Base-by-base conservation (phyloP, 1,140 invertebrate species). In the Pollicipes pollicipes region DNA sequence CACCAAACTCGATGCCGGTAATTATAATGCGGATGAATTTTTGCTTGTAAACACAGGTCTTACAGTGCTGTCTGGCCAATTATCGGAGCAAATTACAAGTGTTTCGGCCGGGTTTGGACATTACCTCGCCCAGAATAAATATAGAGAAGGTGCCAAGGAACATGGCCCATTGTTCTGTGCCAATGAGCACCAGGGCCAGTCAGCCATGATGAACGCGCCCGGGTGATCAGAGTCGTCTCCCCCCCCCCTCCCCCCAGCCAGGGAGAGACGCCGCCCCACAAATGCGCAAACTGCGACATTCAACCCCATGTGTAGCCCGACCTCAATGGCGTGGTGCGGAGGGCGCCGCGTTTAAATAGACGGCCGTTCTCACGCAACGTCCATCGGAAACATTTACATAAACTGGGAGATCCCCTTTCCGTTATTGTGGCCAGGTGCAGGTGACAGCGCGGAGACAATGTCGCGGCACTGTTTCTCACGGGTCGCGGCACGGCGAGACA, bases 21-120 rank as follows among this genome's bases (percentile, higher is more conserved):
- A 58, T 58, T 58, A 58, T 58, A 58, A 58, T 24, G 45, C 45
- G 45, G 45, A 58, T 58, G 45, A 58, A 58, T 58, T 58, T 58
- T 21, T 58, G 45, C 45, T 10, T 58, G 45, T 58, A 58, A 58
- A 58, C 45, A 58, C 45, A 58, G 45, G 45, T 21, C 45, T 24
- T 2, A 24, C 45, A 24, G 21, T 58, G 45, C 45, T 21, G 45
- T 58, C 45, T 58, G 45, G 13, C 13, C 45, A 58, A 58, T 58
- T 58, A 58, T 58, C 45, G 45, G 6, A 58, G 13, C 45, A 58
- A 58, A 58, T 58, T 58, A 58, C 45, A 58, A 58, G 45, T 58
- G 45, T 24, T 58, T 58, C 45, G 45, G 17, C 45, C 45, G 8
- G 17, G 45, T 58, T 58, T 58, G 45, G 45, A 10, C 45, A 58